These are phyloP conservation scores for Thereva unica DNA, from an alignment of 2,888 invertebrate species.

Conservation along the genomic window DNA sequence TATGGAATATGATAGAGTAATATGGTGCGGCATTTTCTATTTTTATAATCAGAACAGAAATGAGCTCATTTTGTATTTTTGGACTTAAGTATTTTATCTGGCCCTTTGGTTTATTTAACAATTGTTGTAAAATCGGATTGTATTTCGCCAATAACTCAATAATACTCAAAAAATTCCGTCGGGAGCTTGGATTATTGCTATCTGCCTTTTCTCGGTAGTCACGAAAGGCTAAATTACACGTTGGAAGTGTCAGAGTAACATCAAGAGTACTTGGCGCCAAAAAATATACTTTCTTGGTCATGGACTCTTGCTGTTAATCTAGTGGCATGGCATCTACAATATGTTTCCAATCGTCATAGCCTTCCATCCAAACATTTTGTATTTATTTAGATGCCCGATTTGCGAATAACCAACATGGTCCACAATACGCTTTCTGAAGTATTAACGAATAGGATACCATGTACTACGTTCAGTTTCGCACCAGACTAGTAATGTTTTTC, in stretches of 20 bases:
- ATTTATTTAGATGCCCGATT: conserved; percentile 33
- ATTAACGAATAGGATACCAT: conserved; percentile 33
- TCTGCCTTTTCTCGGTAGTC: conserved; percentile 17
- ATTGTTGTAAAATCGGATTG: conserved; percentile 32
- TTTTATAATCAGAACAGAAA: conserved; percentile 32
- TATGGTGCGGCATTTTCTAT: conserved; percentile 29
- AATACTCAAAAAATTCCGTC: conserved; percentile 30
- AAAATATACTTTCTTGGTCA: conserved; percentile 32
- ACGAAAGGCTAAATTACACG: conserved; percentile 38
- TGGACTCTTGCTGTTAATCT: conserved; percentile 33
- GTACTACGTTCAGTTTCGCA: conserved; percentile 35
- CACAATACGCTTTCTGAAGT: conserved; percentile 34
- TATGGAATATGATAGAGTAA: conserved; percentile 18
- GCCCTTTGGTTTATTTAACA: conserved; percentile 30
- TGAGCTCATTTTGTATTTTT: conserved; percentile 25
- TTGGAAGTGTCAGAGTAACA: conserved; percentile 39
- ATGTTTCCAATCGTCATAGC: conserved; percentile 23
- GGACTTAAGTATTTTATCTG: conserved; percentile 30
- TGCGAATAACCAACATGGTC: conserved; percentile 34
- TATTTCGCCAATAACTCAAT: conserved; percentile 8
- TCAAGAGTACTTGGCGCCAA: conserved; percentile 34
- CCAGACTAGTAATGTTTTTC: too few relatives aligned
- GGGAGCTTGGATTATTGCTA: conserved; percentile 19
- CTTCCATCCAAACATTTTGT: conserved; percentile 31
- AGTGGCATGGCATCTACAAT: too few relatives aligned